Percentiles rank a stretch among this genome's conserved stretches.
Evolutionary conservation across 2,888 invertebrate genomes (phyloP).

Genomic region (Erebia aethiops): DNA sequence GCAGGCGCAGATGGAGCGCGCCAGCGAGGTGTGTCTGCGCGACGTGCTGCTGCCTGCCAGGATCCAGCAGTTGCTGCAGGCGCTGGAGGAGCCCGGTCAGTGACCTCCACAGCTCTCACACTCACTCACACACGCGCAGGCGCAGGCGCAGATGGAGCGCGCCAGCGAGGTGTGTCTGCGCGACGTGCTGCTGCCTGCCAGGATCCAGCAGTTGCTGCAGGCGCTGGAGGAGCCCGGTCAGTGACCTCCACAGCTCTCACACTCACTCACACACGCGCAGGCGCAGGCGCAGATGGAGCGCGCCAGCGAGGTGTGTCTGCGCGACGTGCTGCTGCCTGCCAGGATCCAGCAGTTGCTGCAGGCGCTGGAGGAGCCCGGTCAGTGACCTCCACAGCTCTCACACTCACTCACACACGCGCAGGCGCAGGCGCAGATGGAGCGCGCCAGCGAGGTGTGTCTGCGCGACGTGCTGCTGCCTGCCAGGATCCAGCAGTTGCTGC

Average conservation of each 20-base stretch:
- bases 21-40: slow-evolving; percentile 89
- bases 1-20: slow-evolving; percentile 90
- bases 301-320: slow-evolving; percentile 89
- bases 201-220: slow-evolving; percentile 80
- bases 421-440: slow-evolving; percentile 91
- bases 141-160: slow-evolving; percentile 91
- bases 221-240: slow-evolving; percentile 49
- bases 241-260: slow-evolving; percentile 25
- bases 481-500: slow-evolving; percentile 80
- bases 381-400: slow-evolving; percentile 25
- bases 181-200: slow-evolving; percentile 85
- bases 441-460: slow-evolving; percentile 89
- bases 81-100: slow-evolving; percentile 45
- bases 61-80: slow-evolving; percentile 79
- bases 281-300: slow-evolving; percentile 91
- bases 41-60: slow-evolving; percentile 86
- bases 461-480: slow-evolving; percentile 86
- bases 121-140: slow-evolving; percentile 77
- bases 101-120: slow-evolving; percentile 24
- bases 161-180: slow-evolving; percentile 90
- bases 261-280: slow-evolving; percentile 72
- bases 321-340: slow-evolving; percentile 85
- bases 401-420: slow-evolving; percentile 71
- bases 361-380: slow-evolving; percentile 49
- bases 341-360: slow-evolving; percentile 81